Conservation (phyloP, 2,113 vertebrate genomes). For the Pithys albifrons region DNA sequence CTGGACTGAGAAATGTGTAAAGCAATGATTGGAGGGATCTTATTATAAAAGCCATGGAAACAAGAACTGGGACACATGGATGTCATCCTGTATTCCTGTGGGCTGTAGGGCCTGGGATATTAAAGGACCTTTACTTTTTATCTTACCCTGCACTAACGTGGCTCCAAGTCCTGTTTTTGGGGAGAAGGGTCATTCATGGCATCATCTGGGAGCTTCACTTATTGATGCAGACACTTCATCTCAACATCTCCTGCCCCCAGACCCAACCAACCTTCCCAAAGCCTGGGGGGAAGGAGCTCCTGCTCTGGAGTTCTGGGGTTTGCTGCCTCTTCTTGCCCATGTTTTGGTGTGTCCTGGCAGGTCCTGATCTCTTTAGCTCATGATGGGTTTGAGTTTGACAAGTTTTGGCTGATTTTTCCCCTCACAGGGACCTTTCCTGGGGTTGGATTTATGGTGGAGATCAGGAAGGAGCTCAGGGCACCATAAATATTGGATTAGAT, state of each 20-base stretch:
- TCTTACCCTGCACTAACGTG: too few species aligned
- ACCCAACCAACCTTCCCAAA: not conserved
- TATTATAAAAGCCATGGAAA: too few species aligned
- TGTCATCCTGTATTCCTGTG: too few species aligned
- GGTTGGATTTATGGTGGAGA: not conserved
- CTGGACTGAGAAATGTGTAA: too few species aligned
- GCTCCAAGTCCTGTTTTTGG: too few species aligned
- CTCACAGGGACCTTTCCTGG: not conserved
- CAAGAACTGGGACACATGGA: too few species aligned
- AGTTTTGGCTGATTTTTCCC: not conserved
- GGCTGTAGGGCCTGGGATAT: too few species aligned
- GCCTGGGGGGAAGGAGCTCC: not conserved
- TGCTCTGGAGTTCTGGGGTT: accelerated
- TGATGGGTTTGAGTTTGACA: not conserved
- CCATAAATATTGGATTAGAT: not conserved
- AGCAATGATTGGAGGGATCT: too few species aligned
- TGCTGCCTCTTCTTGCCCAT: not conserved
- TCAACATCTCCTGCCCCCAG: not conserved
- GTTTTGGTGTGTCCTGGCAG: not conserved
- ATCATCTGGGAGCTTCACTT: not conserved
- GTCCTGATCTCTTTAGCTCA: not conserved
- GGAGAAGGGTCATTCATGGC: too few species aligned
- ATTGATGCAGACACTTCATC: not conserved
- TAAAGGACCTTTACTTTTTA: too few species aligned
- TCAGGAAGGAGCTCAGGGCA: not conserved